Evolutionary conservation across 2,113 vertebrate species (phyloP).

Genomic region (Poecile atricapillus): DNA sequence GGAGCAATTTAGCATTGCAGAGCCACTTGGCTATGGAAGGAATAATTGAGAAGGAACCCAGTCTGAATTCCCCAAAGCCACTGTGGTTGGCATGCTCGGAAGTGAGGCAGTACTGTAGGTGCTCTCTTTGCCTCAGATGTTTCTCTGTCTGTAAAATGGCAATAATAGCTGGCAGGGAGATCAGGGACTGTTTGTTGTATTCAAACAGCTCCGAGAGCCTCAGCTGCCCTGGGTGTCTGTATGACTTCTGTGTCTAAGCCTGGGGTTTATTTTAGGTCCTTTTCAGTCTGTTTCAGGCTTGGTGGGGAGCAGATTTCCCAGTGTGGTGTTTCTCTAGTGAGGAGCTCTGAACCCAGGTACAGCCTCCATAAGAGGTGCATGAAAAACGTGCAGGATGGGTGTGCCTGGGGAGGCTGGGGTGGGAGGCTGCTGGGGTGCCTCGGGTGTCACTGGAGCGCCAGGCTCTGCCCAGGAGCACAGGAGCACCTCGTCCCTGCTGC

Average conservation of each 20-base stretch:
- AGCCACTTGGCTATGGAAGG: not conserved
- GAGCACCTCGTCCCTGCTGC: not conserved
- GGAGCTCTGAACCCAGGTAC: not conserved
- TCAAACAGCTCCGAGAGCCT: not conserved
- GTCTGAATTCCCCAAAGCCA: slow-evolving; percentile 17
- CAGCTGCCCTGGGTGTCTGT: not conserved
- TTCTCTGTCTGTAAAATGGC: not conserved
- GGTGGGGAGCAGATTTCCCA: not conserved
- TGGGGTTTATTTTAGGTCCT: not conserved
- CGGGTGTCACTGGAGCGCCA: fast-evolving
- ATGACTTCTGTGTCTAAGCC: not conserved
- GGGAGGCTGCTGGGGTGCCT: not conserved
- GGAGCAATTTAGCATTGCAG: not conserved
- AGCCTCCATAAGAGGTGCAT: fast-evolving
- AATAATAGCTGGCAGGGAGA: not conserved
- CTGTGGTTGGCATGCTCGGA: not conserved
- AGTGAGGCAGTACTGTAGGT: not conserved
- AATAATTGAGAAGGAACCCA: slow-evolving; percentile 5
- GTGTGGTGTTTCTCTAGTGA: not conserved
- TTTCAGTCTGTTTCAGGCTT: not conserved
- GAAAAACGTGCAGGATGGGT: fast-evolving
- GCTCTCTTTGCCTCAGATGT: not conserved
- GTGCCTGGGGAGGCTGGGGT: not conserved
- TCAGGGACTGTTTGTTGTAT: not conserved
- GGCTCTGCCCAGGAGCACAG: fast-evolving